phyloP scores from a whole-genome alignment of 2,888 invertebrate species.

The Nemoura dubitans region DNA sequence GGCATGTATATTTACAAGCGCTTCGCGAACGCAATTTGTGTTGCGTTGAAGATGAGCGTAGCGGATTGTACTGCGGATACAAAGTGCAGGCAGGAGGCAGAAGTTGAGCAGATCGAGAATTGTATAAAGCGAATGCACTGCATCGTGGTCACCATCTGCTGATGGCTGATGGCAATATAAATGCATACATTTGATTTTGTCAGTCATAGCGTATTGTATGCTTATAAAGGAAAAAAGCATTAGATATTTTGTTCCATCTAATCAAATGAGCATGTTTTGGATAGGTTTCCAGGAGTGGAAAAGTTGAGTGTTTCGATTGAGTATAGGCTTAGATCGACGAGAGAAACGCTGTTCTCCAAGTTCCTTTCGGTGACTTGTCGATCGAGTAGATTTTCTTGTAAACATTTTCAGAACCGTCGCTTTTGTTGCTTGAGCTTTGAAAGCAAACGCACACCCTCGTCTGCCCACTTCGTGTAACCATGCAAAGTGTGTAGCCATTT shows the following conservation, averaged over 20 bases:
- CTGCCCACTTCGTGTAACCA: not conserved
- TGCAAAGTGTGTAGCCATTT: not conserved
- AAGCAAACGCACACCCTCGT: not conserved
- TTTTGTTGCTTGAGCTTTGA: not conserved
- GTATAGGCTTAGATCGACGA: not conserved
- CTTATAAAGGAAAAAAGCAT: not conserved
- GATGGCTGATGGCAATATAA: too few species aligned
- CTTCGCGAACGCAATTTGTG: too few species aligned
- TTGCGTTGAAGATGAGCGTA: too few species aligned
- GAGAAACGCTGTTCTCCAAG: not conserved
- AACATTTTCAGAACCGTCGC: not conserved
- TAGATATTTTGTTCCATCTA: not conserved
- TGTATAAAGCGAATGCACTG: too few species aligned
- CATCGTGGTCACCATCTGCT: too few species aligned
- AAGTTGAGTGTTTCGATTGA: not conserved
- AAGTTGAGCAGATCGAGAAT: too few species aligned
- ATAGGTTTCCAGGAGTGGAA: not conserved
- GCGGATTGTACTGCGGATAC: too few species aligned
- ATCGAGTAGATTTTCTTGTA: conserved; percentile 1
- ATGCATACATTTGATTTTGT: too few species aligned
- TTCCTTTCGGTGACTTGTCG: not conserved
- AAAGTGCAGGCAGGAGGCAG: too few species aligned
- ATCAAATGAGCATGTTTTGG: not conserved
- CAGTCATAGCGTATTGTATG: too few species aligned
- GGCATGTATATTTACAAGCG: too few species aligned